Percentiles rank a stretch among this genome's conserved stretches.
These are phyloP conservation scores for Daptonema setosum DNA, from an alignment of 2,888 invertebrate genomes.

Conservation along the genomic window DNA sequence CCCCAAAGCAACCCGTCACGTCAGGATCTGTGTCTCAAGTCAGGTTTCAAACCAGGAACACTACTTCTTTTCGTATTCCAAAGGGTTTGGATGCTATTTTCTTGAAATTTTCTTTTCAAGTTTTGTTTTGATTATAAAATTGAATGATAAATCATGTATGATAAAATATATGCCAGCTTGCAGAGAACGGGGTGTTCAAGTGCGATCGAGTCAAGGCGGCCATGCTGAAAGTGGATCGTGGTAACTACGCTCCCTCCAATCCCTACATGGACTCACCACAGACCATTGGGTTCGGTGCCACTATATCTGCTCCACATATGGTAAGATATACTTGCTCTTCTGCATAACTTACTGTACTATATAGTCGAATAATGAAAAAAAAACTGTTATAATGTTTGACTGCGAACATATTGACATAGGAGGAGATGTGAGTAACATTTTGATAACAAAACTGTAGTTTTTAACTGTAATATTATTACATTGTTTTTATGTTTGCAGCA, in stretches of 20 bases:
- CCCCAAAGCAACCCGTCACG: too few relatives aligned
- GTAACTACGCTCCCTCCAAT: conserved; percentile 45
- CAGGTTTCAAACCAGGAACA: not conserved
- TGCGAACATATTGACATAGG: too few relatives aligned
- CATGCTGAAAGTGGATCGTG: conserved; percentile 62
- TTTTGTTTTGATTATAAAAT: not conserved
- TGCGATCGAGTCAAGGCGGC: conserved; percentile 51
- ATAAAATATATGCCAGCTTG: too few relatives aligned
- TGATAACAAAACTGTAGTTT: too few relatives aligned
- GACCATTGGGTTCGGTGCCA: conserved; percentile 69
- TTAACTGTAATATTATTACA: too few relatives aligned
- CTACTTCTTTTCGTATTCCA: not conserved
- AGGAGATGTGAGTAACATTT: too few relatives aligned
- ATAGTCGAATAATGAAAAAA: not conserved
- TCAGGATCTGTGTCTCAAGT: too few relatives aligned
- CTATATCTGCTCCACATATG: conserved; percentile 91
- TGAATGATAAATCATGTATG: too few relatives aligned
- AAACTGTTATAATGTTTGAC: not conserved
- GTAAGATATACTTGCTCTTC: too few relatives aligned
- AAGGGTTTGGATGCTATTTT: not conserved
- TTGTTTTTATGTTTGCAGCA: conserved; percentile 40
- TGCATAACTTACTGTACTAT: not conserved
- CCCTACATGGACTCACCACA: conserved; percentile 78
- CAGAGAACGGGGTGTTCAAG: conserved; percentile 58
- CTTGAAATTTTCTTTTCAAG: not conserved